Evolutionary conservation across 2,888 invertebrate genomes (phyloP).

Genomic region (Cybosia mesomella): DNA sequence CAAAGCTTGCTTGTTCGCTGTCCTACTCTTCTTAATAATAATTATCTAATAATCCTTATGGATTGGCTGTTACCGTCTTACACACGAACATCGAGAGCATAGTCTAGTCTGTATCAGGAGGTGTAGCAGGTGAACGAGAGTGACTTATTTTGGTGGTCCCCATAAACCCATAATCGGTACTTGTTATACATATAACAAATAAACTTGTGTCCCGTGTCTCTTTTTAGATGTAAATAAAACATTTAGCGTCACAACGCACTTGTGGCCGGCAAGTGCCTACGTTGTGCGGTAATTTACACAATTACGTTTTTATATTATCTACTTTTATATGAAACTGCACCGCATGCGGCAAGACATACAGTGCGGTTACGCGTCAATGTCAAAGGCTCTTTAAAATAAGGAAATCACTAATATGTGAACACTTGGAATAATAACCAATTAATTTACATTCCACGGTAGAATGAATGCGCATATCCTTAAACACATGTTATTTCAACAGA

Average conservation of each 20-base stretch:
- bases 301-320: too few relatives aligned
- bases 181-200: background rate
- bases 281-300: too few relatives aligned
- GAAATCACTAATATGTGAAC: background rate
- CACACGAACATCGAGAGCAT: background rate
- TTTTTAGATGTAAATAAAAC: background rate
- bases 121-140: background rate
- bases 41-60: too few relatives aligned
- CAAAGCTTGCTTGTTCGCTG: background rate
- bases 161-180: background rate
- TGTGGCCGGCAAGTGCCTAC: too few relatives aligned
- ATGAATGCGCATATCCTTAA: conserved; percentile 34
- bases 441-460: conserved; percentile 13
- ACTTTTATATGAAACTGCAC: too few relatives aligned
- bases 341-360: too few relatives aligned
- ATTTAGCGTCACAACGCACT: too few relatives aligned
- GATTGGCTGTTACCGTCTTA: background rate
- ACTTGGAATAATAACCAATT: conserved; percentile 11
- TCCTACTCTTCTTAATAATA: background rate
- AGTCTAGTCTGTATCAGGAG: too few relatives aligned
- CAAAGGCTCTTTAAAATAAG: conserved; percentile 2
- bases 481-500: conserved; percentile 37
- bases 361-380: too few relatives aligned
- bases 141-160: too few relatives aligned
- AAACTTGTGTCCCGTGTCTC: background rate